These are phyloP conservation scores for Noctua comes DNA, from an alignment of 2,888 invertebrate genomes.

Conservation along the genomic window DNA sequence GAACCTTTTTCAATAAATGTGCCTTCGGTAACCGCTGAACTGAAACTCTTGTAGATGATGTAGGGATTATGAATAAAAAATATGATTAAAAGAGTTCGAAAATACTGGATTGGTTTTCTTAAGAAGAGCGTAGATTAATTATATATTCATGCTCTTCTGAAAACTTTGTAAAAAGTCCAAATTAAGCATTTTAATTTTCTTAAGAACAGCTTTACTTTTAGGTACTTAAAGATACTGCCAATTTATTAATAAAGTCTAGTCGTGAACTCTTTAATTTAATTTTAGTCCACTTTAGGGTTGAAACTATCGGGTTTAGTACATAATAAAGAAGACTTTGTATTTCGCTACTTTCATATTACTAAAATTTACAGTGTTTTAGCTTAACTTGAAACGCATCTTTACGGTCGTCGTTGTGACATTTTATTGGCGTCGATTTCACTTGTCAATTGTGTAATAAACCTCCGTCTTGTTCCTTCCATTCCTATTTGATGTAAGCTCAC, in stretches of 20 bases:
- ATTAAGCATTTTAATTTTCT: slow-evolving; percentile 37
- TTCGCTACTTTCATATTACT: slow-evolving; percentile 29
- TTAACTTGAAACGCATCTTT: slow-evolving; percentile 60
- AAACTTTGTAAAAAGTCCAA: slow-evolving; percentile 30
- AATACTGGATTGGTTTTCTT: slow-evolving; percentile 12
- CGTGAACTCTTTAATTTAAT: slow-evolving; percentile 29
- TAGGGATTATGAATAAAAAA: slow-evolving; percentile 31
- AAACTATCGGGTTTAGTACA: slow-evolving; percentile 44
- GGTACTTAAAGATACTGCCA: not conserved
- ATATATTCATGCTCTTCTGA: slow-evolving; percentile 12
- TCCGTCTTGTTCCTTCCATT: slow-evolving; percentile 69
- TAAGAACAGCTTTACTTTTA: not conserved
- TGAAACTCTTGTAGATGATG: slow-evolving; percentile 30
- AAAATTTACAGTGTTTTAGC: slow-evolving; percentile 46
- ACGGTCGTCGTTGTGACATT: slow-evolving; percentile 68
- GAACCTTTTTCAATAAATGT: slow-evolving; percentile 41
- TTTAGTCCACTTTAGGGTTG: slow-evolving; percentile 23
- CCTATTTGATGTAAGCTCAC: slow-evolving; percentile 76
- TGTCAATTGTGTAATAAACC: slow-evolving; percentile 81
- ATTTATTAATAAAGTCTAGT: slow-evolving; percentile 28
- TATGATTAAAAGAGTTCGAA: slow-evolving; percentile 31
- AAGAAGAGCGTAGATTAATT: slow-evolving; percentile 18
- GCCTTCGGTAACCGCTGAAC: slow-evolving; percentile 47
- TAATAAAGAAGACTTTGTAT: slow-evolving; percentile 60
- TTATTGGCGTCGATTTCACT: slow-evolving; percentile 77